A percentile compares a stretch with the other conserved stretches of the same genome.
phyloP scores from a whole-genome alignment of 2,797 vertebrate genomes.

The Myotis findleyi region DNA sequence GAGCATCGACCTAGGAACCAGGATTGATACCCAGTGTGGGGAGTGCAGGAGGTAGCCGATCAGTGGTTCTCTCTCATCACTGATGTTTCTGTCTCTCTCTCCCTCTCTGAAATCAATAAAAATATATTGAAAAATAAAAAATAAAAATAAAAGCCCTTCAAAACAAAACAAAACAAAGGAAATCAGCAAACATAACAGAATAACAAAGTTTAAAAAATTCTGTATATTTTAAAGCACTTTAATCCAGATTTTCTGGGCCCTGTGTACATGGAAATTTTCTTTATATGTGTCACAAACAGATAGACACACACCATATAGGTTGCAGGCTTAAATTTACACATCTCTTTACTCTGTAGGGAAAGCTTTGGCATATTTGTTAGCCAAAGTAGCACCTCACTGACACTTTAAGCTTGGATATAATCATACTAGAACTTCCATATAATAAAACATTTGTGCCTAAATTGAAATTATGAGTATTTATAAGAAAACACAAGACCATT shows the following conservation, averaged over 20 bases:
- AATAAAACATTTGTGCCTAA: constrained; percentile 43
- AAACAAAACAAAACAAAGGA: constrained; percentile 41
- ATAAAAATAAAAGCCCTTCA: constrained; percentile 47
- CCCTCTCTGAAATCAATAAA: too few species aligned
- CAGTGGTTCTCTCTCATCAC: too few species aligned
- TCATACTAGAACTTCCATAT: not conserved
- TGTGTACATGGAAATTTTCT: constrained; percentile 26
- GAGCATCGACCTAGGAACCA: too few species aligned
- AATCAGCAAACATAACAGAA: not conserved
- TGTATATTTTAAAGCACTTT: constrained; percentile 52
- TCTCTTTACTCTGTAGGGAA: not conserved
- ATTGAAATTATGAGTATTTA: constrained; percentile 41
- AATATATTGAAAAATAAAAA: too few species aligned
- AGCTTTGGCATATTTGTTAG: constrained; percentile 5
- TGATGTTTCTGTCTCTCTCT: too few species aligned
- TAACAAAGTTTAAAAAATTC: not conserved
- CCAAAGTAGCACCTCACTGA: not conserved
- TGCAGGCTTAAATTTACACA: not conserved
- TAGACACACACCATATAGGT: not conserved
- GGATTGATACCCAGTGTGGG: too few species aligned
- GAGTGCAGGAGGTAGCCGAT: too few species aligned
- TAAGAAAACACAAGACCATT: constrained; percentile 59
- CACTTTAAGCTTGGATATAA: not conserved
- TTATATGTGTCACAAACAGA: not conserved
- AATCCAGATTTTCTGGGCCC: constrained; percentile 15